phyloP scores from a whole-genome alignment of 2,797 vertebrate genomes.

The Valencia hispanica region DNA sequence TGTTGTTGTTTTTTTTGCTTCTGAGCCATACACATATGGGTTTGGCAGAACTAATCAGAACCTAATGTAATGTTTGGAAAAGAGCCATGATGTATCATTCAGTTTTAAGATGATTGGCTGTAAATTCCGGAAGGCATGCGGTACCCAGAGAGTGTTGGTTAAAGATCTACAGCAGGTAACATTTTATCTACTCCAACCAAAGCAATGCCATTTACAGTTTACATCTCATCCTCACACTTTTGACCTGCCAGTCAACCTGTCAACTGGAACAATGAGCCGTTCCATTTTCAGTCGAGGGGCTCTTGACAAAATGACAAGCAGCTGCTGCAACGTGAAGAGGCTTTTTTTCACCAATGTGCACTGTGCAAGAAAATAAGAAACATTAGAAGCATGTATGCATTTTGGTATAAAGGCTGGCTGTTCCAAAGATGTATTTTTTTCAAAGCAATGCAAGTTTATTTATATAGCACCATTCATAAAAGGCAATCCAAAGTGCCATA shows the following conservation, averaged over 20 bases:
- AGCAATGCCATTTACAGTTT: not conserved
- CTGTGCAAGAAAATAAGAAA: not conserved
- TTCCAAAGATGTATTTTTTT: not conserved
- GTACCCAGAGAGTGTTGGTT: not conserved
- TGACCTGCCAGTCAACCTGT: not conserved
- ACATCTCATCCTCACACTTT: not conserved
- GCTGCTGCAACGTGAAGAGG: not conserved
- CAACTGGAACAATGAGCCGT: not conserved
- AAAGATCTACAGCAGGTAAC: not conserved
- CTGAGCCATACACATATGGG: conserved; percentile 22
- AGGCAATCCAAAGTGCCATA: not conserved
- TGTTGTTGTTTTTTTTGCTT: conserved; percentile 14
- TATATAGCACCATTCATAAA: not conserved
- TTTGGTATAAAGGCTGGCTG: not conserved
- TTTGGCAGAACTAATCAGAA: conserved; percentile 47
- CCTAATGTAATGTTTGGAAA: conserved; percentile 50
- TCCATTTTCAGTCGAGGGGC: not conserved
- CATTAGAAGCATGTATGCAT: not conserved
- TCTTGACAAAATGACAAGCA: not conserved
- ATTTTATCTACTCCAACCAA: not conserved
- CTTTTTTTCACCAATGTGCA: not conserved
- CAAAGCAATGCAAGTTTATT: not conserved
- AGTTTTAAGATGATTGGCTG: conserved; percentile 33
- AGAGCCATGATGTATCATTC: conserved; percentile 33
- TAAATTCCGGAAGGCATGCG: conserved; percentile 15